These are phyloP conservation scores for Zaprionus gabonicus DNA, from an alignment of 1,140 invertebrate species.

Conservation along the genomic window DNA sequence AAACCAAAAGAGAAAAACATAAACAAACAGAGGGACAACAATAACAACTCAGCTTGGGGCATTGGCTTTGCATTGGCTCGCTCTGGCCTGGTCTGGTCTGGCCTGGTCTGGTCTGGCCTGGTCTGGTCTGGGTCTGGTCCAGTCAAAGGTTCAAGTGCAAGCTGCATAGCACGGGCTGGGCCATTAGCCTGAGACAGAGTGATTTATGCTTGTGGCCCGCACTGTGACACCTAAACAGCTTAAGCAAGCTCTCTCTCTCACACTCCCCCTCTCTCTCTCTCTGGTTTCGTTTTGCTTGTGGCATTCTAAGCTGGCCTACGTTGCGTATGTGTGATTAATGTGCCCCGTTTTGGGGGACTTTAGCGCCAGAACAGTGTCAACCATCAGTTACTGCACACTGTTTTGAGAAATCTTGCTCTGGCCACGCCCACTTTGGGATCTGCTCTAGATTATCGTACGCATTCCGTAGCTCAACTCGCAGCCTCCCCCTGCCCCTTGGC, in stretches of 20 bases:
- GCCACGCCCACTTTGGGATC: neutral
- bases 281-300: neutral
- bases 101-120: constrained; percentile 23
- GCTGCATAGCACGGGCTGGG: constrained; percentile 62
- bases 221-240: constrained; percentile 74
- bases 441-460: constrained; percentile 1
- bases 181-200: constrained; percentile 55
- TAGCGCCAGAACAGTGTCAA: constrained; percentile 17
- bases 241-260: constrained; percentile 36
- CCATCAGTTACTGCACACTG: constrained; percentile 10
- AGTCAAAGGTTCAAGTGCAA: constrained; percentile 73
- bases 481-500: neutral
- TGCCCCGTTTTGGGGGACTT: constrained; percentile 15
- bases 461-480: neutral
- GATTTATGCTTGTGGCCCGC: constrained; percentile 75
- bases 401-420: neutral
- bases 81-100: constrained; percentile 17
- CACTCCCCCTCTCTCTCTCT: neutral
- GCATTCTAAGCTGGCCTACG: constrained; percentile 32
- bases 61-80: constrained; percentile 15
- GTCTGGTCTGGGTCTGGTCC: constrained; percentile 35
- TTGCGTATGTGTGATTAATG: constrained; percentile 70
- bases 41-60: constrained; percentile 46
- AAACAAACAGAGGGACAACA: constrained; percentile 62
- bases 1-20: constrained; percentile 35